A percentile compares a stretch with the other conserved stretches of the same genome.
Conservation (phyloP, 2,888 invertebrate genomes). For the Tenthredo mesomela region DNA sequence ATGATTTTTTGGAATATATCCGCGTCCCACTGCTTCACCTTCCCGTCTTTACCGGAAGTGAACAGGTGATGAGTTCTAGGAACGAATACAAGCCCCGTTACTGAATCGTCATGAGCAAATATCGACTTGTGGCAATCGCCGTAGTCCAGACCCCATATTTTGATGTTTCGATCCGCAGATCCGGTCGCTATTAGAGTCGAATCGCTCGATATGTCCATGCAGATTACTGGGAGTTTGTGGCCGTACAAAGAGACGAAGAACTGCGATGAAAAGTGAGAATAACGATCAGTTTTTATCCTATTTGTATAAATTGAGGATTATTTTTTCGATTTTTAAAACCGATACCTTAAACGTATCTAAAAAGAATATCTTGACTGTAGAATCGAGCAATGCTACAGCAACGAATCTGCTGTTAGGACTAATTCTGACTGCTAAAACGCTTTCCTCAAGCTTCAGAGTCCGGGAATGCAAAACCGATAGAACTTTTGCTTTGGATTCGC, state of each 20-base stretch:
- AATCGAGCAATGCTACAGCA: slow-evolving; percentile 94
- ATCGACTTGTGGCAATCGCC: slow-evolving; percentile 98
- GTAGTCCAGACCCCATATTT: slow-evolving; percentile 99
- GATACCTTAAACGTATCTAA: slow-evolving; percentile 94
- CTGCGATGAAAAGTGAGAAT: slow-evolving; percentile 77
- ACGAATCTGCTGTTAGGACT: slow-evolving; percentile 93
- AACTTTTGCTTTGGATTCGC: slow-evolving; percentile 84
- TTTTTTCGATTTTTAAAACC: slow-evolving; percentile 23
- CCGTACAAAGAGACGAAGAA: slow-evolving; percentile 97
- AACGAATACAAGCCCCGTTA: slow-evolving; percentile 93
- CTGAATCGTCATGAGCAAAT: slow-evolving; percentile 97
- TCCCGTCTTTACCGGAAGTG: slow-evolving; percentile 95
- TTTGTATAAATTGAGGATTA: neutral
- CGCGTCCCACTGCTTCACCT: slow-evolving; percentile 98
- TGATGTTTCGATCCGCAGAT: slow-evolving; percentile 96
- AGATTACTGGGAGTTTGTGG: slow-evolving; percentile 95
- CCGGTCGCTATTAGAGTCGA: slow-evolving; percentile 94
- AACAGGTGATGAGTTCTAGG: slow-evolving; percentile 96
- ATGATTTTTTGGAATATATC: slow-evolving; percentile 94
- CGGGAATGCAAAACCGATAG: slow-evolving; percentile 89
- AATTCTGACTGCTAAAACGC: slow-evolving; percentile 89
- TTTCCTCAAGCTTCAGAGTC: slow-evolving; percentile 93
- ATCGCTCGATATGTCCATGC: slow-evolving; percentile 96
- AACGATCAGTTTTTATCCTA: neutral
- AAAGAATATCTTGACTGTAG: slow-evolving; percentile 97